Base-by-base conservation (phyloP, 1,140 invertebrate species). In the Diorhabda sublineata region DNA sequence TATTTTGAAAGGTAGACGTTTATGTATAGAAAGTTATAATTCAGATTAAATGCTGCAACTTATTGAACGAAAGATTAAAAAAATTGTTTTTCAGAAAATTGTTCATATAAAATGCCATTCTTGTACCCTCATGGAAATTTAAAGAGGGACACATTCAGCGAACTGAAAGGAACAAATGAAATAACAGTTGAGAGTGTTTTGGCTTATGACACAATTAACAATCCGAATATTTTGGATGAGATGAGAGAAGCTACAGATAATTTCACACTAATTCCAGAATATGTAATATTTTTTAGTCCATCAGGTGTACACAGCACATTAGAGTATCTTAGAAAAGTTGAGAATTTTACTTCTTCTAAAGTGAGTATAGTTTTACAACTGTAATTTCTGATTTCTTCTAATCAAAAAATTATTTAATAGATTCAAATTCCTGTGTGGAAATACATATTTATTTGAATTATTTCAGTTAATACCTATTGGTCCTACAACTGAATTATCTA, bases 91-190 rank as follows among this genome's bases (percentile, higher is more conserved):
- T 26, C 26, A 26, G 26, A 26, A 26, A 26, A 26, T 26, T 26
- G 26, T 26, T 26, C 26, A 26, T 26, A 5, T 42, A 58, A 58
- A 58, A 58, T 58, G 26, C 81, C 79, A 60, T 80, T 84, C 57
- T 69, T 84, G 26, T 83, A 82, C 71, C 83, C 82, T 9, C 82
- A 82, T 79, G 83, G 82, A 9, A 83, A 83, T 75, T 76, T 84
- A 64, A 81, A 79, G 70, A 79, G 74, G 60, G 83, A 84, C 69
- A 78, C 76, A 11, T 68, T 84, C 47, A 78, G 77, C 45, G 71
- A 64, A 57, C 73, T 78, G 68, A 70, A 83, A 52, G 66, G 64
- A 43, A 72, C 77, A 63, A 69, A 76, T 61, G 78, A 77, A 57
- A 69, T 82, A n/a, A 60, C 64, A 45, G 64, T 82, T 60, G 76